These are phyloP conservation scores for Anguilla rostrata DNA, from an alignment of 2,113 vertebrate genomes.

Conservation along the genomic window DNA sequence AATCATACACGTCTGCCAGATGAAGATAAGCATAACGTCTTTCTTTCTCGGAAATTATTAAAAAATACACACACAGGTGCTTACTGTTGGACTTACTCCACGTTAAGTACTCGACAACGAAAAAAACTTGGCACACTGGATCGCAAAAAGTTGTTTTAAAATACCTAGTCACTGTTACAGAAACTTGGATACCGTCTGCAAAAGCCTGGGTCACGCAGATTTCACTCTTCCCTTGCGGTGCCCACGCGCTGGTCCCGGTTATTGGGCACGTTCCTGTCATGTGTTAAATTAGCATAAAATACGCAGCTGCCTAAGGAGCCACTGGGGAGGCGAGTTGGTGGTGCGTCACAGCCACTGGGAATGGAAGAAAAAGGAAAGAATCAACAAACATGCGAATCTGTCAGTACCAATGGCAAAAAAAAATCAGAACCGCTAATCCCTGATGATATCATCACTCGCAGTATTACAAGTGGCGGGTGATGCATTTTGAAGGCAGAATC, in stretches of 20 bases:
- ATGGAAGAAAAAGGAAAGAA: conserved; percentile 58
- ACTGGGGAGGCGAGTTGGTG: conserved; percentile 65
- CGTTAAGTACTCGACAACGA: not conserved
- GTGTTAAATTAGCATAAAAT: conserved; percentile 74
- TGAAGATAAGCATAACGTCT: no score
- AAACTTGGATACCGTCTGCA: not conserved
- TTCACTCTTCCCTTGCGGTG: conserved; percentile 29
- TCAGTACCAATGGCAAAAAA: conserved; percentile 52
- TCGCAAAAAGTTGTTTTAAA: not conserved
- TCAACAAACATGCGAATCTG: conserved; percentile 59
- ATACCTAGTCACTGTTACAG: not conserved
- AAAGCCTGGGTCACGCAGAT: not conserved
- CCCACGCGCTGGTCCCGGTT: conserved; percentile 39
- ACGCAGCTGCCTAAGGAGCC: conserved; percentile 63
- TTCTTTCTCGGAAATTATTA: no score
- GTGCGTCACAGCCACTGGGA: conserved; percentile 75
- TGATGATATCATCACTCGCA: conserved; percentile 45
- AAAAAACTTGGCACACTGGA: not conserved
- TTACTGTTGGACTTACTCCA: not conserved
- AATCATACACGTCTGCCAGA: no score
- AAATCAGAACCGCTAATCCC: conserved; percentile 42
- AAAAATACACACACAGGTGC: not conserved
- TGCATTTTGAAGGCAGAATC: conserved; percentile 39
- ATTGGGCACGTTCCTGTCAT: conserved; percentile 64
- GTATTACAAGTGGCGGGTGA: conserved; percentile 56